A percentile compares a stretch with the other conserved stretches of the same genome.
phyloP scores from a whole-genome alignment of 2,113 vertebrate genomes.

The Tragelaphus imberbis region DNA sequence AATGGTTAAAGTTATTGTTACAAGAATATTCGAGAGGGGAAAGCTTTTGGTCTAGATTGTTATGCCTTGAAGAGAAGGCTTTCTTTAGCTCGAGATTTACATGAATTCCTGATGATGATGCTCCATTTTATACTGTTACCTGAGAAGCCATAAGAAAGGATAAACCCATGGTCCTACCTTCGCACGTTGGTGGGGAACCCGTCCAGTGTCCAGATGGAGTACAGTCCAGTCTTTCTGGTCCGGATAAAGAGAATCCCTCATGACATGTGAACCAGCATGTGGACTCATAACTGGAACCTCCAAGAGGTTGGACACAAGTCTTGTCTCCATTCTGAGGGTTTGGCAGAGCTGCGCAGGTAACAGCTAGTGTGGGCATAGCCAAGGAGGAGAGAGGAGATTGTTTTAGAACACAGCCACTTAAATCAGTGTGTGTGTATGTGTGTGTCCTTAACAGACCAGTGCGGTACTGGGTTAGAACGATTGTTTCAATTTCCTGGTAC shows the following conservation, averaged over 20 bases:
- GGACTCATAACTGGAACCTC: conserved; percentile 75
- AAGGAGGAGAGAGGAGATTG: not conserved
- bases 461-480: not conserved
- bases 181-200: conserved; percentile 62
- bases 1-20: not conserved
- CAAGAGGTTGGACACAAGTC: conserved; percentile 74
- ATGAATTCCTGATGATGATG: not conserved
- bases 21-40: not conserved
- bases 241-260: conserved; percentile 77
- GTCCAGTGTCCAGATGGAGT: conserved; percentile 78
- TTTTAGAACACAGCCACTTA: not conserved
- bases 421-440: not conserved
- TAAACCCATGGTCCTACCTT: conserved; percentile 56
- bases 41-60: not conserved
- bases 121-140: not conserved
- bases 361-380: not conserved
- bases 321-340: conserved; percentile 47
- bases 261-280: conserved; percentile 80
- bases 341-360: conserved; percentile 36
- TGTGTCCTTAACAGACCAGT: not conserved
- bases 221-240: conserved; percentile 69
- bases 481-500: not conserved
- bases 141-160: not conserved
- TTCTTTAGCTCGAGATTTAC: not conserved
- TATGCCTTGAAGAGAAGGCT: not conserved